These are phyloP conservation scores for Bibio marci DNA, from an alignment of 2,888 invertebrate genomes.

Conservation along the genomic window DNA sequence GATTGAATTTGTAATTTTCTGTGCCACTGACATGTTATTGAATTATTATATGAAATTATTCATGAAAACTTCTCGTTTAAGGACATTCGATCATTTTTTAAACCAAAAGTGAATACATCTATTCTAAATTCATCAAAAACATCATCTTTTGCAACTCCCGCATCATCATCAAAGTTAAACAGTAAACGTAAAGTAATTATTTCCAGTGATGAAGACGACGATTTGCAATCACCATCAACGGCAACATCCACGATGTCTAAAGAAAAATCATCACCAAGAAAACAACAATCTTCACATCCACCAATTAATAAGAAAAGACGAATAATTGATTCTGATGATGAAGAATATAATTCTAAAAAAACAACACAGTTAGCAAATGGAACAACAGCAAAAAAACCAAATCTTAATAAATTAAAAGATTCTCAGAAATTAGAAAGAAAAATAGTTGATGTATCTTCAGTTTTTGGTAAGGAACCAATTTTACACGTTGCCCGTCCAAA, in stretches of 20 bases:
- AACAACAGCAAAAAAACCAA: constrained; percentile 14
- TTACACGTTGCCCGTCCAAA: constrained; percentile 35
- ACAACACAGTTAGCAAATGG: constrained; percentile 11
- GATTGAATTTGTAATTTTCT: no score
- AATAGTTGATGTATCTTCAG: constrained; percentile 30
- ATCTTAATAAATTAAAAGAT: constrained; percentile 17
- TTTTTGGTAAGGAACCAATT: constrained; percentile 45
- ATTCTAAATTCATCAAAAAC: no score
- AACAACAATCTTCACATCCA: background rate
- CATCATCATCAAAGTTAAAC: constrained; percentile 6
- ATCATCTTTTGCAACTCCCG: background rate
- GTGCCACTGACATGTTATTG: no score
- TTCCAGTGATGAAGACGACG: constrained; percentile 38
- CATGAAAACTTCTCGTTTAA: no score
- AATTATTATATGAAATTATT: no score
- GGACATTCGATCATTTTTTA: constrained; percentile 6
- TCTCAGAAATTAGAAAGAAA: constrained; percentile 24
- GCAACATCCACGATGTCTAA: no score
- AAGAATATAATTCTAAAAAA: constrained; percentile 25
- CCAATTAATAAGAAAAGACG: constrained; percentile 15
- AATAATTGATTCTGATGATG: constrained; percentile 28
- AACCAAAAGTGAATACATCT: background rate
- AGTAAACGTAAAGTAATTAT: constrained; percentile 28
- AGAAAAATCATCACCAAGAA: no score
- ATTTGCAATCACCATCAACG: constrained; percentile 1